A percentile compares a stretch with the other conserved stretches of the same genome.
phyloP scores from a whole-genome alignment of 1,140 invertebrate genomes.

The Rhagoletis zephyria region DNA sequence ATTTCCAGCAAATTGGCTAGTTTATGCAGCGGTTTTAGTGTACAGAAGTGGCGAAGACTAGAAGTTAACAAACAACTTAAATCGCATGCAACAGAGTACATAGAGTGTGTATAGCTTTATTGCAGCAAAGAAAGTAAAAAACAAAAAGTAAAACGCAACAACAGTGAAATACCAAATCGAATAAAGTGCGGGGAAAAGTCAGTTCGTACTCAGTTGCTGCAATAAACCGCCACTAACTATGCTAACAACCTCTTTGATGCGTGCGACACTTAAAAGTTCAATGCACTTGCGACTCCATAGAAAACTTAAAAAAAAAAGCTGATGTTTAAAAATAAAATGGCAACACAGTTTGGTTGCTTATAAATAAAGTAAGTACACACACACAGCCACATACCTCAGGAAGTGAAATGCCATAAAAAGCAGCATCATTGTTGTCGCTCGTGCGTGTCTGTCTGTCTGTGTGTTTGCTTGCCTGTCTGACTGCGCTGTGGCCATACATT shows the following conservation, averaged over 20 bases:
- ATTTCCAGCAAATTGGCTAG: conserved; percentile 21
- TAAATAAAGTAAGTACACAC: not conserved
- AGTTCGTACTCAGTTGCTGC: not conserved
- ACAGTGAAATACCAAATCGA: not conserved
- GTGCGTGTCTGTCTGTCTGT: conserved; percentile 6
- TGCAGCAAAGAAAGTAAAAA: not conserved
- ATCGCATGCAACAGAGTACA: not conserved
- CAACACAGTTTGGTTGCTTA: not conserved
- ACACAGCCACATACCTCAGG: not conserved
- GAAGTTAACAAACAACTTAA: not conserved
- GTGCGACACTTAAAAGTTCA: conserved; percentile 49
- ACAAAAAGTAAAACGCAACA: not conserved
- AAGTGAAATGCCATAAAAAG: not conserved
- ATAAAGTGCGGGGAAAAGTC: not conserved
- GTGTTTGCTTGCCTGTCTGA: not conserved
- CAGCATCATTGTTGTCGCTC: not conserved
- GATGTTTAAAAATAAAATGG: not conserved
- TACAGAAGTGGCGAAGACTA: not conserved
- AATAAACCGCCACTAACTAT: conserved; percentile 15
- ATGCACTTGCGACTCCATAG: not conserved
- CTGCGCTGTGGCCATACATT: not conserved
- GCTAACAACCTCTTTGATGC: conserved; percentile 4
- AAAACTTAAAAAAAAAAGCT: not conserved
- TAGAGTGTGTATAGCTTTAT: not conserved
- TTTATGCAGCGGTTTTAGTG: not conserved